These are phyloP conservation scores for Diceros bicornis DNA, from an alignment of 2,797 vertebrate species.

Conservation along the genomic window DNA sequence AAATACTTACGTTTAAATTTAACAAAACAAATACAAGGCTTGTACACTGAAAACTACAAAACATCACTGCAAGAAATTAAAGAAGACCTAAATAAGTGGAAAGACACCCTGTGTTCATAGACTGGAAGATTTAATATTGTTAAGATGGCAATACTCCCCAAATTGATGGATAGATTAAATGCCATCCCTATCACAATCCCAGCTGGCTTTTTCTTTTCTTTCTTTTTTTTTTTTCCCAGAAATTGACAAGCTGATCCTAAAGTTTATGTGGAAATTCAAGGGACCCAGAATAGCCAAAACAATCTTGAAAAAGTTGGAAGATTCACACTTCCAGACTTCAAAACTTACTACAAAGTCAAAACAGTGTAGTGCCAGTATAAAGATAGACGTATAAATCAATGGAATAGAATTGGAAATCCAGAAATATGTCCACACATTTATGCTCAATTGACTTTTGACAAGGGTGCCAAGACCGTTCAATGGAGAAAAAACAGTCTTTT, in stretches of 20 bases:
- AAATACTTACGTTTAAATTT: background rate
- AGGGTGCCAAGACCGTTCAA: background rate
- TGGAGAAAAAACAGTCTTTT: background rate
- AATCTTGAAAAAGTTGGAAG: background rate
- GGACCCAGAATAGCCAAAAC: background rate
- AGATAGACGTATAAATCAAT: background rate
- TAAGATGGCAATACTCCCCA: background rate
- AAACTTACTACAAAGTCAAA: background rate
- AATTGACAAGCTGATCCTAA: background rate
- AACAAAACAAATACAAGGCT: background rate
- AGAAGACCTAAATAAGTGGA: background rate
- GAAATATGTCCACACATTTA: background rate
- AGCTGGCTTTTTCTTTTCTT: background rate
- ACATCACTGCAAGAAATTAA: background rate
- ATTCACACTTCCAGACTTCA: background rate
- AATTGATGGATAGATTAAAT: background rate
- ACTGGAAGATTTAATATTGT: background rate
- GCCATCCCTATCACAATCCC: background rate
- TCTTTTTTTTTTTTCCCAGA: background rate
- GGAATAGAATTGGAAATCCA: background rate
- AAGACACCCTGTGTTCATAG: background rate
- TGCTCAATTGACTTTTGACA: background rate
- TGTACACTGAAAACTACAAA: background rate
- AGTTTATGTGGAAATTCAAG: background rate
- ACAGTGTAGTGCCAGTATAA: background rate